Conservation (phyloP, 2,797 vertebrate species). For the Picus viridis region DNA sequence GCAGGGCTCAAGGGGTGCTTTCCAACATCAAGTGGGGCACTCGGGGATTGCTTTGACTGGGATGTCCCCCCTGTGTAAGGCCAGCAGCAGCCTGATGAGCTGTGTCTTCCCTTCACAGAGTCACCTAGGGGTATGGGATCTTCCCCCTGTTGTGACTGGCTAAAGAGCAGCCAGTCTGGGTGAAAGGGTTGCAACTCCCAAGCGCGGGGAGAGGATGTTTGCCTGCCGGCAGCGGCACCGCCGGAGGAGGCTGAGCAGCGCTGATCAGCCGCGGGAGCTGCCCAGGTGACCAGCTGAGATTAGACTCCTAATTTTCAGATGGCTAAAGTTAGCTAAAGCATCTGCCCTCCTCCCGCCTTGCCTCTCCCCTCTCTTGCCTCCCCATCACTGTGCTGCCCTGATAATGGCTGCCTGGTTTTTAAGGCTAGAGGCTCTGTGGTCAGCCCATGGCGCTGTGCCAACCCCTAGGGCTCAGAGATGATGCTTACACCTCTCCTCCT, state of each 20-base stretch:
- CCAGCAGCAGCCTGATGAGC: neutral
- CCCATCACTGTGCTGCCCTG: neutral
- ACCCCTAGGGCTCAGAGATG: rapidly evolving
- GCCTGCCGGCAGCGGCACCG: neutral
- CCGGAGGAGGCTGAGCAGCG: neutral
- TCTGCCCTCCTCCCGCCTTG: neutral
- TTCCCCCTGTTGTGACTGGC: neutral
- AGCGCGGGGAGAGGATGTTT: rapidly evolving
- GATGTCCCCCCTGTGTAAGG: neutral
- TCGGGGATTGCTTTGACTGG: neutral
- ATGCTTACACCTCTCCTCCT: neutral
- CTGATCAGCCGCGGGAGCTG: neutral
- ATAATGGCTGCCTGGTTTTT: neutral
- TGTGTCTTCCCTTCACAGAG: neutral
- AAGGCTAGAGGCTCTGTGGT: neutral
- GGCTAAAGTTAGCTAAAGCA: neutral
- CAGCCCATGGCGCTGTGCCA: neutral
- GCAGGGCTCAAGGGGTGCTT: neutral
- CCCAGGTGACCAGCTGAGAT: neutral
- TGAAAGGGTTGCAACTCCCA: neutral
- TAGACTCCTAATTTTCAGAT: neutral
- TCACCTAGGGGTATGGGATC: rapidly evolving
- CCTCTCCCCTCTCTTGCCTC: neutral
- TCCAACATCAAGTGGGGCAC: neutral
- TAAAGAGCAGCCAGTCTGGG: neutral